Percentiles rank a stretch among this genome's conserved stretches.
phyloP scores from a whole-genome alignment of 2,888 invertebrate genomes.

The Octodonta nipae region DNA sequence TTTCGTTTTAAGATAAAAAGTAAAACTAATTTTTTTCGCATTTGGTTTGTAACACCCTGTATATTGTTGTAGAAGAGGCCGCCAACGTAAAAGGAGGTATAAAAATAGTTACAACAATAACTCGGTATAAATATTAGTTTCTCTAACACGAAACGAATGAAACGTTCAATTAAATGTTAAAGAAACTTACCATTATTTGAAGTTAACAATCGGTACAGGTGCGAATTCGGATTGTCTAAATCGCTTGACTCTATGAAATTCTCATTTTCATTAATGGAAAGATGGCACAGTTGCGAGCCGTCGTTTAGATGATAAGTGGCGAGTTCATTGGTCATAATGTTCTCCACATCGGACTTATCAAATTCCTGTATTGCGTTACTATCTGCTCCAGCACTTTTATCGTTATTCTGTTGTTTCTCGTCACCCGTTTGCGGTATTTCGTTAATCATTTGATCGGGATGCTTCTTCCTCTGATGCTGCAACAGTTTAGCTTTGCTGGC shows the following conservation, averaged over 20 bases:
- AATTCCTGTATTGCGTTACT: constrained; percentile 6
- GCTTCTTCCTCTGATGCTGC: constrained; percentile 54
- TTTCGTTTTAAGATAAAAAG: too few species aligned
- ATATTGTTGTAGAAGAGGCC: too few species aligned
- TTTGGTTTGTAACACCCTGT: too few species aligned
- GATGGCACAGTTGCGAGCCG: constrained; percentile 18
- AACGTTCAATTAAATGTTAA: constrained; percentile 2
- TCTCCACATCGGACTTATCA: constrained; percentile 10
- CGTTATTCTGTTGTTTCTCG: constrained; percentile 4
- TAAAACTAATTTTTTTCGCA: too few species aligned
- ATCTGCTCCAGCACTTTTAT: neutral
- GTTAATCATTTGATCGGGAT: constrained; percentile 36
- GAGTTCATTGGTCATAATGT: constrained; percentile 13
- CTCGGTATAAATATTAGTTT: too few species aligned
- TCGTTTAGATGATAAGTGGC: constrained; percentile 14
- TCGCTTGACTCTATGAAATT: constrained; percentile 14
- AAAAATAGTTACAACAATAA: too few species aligned
- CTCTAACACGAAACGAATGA: too few species aligned
- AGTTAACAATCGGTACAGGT: constrained; percentile 30
- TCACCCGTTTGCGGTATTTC: constrained; percentile 3
- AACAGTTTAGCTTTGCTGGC: constrained; percentile 62
- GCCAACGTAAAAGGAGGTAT: too few species aligned
- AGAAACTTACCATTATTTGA: constrained; percentile 28
- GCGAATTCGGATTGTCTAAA: constrained; percentile 24
- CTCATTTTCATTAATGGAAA: constrained; percentile 17